Base-by-base conservation (phyloP, 2,888 invertebrate species). In the Palloptera scutellata region DNA sequence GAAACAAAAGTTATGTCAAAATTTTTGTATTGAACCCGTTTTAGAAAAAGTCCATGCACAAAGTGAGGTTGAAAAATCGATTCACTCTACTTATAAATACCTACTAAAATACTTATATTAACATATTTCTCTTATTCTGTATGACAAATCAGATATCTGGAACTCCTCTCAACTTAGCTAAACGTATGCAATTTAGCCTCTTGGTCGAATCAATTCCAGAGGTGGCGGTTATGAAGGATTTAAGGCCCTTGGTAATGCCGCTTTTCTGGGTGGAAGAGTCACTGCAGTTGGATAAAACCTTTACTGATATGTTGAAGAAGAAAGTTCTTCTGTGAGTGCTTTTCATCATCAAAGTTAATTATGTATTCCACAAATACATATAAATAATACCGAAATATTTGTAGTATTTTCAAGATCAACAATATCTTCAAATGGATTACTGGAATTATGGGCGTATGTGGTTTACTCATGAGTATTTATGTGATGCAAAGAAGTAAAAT, bases 241-340 rank as follows among this genome's bases (percentile, higher is more conserved):
- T 93, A 3, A 88, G 90, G 0, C 85, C 86, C 0, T 86, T 89
- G 1, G 81, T 92, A 0, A 84, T 90, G 52, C 93, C 94, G 0
- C 52, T 94, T 2, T 90, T 94, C 74, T 94, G 94, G 94, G 85
- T 93, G 0, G 92, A 93, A 77, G 93, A 94, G 89, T 89, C 90
- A 1, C 80, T 77, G 10, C 70, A 75, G 63, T 67, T 80, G 64
- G 69, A 75, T 45, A 72, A 73, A 40, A 61, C 64, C 1, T 67
- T 75, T 11, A 77, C 79, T 0, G 73, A 72, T 45, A 17, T 73
- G 45, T 61, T 81, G 17, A 71, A 76, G 41, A 70, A 73, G n/a
- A 75, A 75, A 57, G 72, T 79, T 43, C 79, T 77, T 66, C 60
- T 69, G 80, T 80, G 68, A 51, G 76, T 70, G 41, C 9, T 12